Evolutionary conservation across 2,888 invertebrate genomes (phyloP), one percentile per base, ranked within the genome.

Genomic region (Urechis unicinctus): DNA sequence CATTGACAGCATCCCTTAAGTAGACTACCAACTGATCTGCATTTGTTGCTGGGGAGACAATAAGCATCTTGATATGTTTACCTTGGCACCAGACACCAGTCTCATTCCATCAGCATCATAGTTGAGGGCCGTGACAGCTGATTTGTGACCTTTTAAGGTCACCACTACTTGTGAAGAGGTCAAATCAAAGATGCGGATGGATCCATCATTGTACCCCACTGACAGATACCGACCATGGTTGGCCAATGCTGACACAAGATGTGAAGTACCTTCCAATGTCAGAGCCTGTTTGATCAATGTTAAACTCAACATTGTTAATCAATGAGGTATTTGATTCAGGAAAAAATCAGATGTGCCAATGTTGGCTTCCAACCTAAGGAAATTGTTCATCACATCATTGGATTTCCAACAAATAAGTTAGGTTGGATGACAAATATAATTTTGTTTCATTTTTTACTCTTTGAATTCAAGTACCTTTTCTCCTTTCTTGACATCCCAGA

Each of bases 131-230:
- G 91, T 89, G 3, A 97, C 84, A 26, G 88, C 87, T 28, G 88
- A 86, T 72, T 80, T 87, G 79, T 98, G 98, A 0, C 96, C 90
- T 47, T 87, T 84, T 57, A 87, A 84, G 64, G 88, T 87, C 25
- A 83, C 71, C 3, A 85, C 81, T 56, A 85, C 80, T 64, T 89
- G 88, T 5, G 69, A 68, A 31, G 64, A 84, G 48, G 82, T 82
- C 28, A 95, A 77, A 75, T 91, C 87, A 78, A 87, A 95, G 6
- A 91, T 83, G 76, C 88, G 87, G 0, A 96, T 83, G 44, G 85
- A 85, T 1, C 96, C 98, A 81, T 96, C 91, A 0, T 85, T 82
- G 78, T 94, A 96, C 1, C 97, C 97, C 24, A 89, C 90, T 17
- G 96, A 94, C 13, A 64, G 80, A 63, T 88, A 85, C 50, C 85